These are phyloP conservation scores for Metallyticus violacea DNA, from an alignment of 2,888 invertebrate species.

Conservation along the genomic window DNA sequence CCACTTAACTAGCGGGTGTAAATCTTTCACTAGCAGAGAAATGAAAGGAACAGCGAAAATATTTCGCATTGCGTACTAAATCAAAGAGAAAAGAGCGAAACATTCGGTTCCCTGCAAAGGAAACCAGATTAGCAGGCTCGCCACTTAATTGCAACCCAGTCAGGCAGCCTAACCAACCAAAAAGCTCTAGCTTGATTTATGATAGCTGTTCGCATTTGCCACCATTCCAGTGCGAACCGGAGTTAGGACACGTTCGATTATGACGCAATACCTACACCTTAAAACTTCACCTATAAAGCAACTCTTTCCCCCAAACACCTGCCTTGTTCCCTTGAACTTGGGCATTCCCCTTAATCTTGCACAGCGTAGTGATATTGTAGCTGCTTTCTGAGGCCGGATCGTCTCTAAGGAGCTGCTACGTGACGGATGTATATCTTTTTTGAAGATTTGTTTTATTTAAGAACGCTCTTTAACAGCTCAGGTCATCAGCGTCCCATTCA, in stretches of 20 bases:
- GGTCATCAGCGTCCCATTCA: no score
- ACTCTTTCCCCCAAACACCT: no score
- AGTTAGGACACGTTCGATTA: background rate
- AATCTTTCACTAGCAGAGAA: background rate
- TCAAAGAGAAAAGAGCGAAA: background rate
- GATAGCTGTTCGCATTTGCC: background rate
- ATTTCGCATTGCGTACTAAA: background rate
- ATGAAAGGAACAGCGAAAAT: background rate
- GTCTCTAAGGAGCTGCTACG: no score
- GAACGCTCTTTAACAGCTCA: no score
- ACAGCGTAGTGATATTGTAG: no score
- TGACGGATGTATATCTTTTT: no score
- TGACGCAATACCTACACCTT: no score
- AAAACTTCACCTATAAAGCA: no score
- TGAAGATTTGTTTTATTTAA: no score
- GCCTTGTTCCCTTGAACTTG: no score
- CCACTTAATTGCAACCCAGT: background rate
- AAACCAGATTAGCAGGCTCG: background rate
- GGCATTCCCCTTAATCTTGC: no score
- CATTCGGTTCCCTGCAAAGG: background rate
- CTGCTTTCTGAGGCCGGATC: no score
- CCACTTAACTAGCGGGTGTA: background rate
- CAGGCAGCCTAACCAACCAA: background rate
- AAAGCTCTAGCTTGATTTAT: background rate
- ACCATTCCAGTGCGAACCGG: background rate